phyloP scores from a whole-genome alignment of 2,888 invertebrate species.

The Xanthia togata region DNA sequence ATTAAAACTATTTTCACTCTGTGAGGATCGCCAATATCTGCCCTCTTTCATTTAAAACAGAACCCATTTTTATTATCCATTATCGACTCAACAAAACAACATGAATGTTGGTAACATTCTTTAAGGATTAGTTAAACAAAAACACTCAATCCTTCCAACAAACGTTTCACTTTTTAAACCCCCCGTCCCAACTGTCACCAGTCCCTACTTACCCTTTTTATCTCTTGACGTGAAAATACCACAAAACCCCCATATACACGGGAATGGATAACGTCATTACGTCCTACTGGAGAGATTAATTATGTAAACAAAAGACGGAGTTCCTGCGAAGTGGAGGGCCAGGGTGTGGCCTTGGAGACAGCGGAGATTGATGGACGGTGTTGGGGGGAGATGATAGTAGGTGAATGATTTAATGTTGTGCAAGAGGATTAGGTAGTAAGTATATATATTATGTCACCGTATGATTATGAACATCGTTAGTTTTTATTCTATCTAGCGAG shows the following conservation, averaged over 20 bases:
- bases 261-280: constrained; percentile 23
- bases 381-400: neutral
- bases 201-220: neutral
- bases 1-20: no score
- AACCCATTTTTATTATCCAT: no score
- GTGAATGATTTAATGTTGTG: neutral
- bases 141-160: neutral
- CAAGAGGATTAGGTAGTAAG: neutral
- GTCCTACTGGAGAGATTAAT: constrained; percentile 49
- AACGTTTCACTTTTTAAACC: neutral
- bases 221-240: neutral
- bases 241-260: neutral
- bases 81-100: no score
- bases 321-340: neutral
- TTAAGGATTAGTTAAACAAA: neutral
- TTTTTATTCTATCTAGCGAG: no score
- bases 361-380: constrained; percentile 28
- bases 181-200: neutral
- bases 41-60: no score
- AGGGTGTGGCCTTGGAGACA: constrained; percentile 14
- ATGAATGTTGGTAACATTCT: neutral
- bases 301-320: constrained; percentile 58
- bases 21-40: no score
- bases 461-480: no score
- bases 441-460: no score